These are phyloP conservation scores for Anastrepha ludens DNA, from an alignment of 1,140 invertebrate species.

Conservation along the genomic window DNA sequence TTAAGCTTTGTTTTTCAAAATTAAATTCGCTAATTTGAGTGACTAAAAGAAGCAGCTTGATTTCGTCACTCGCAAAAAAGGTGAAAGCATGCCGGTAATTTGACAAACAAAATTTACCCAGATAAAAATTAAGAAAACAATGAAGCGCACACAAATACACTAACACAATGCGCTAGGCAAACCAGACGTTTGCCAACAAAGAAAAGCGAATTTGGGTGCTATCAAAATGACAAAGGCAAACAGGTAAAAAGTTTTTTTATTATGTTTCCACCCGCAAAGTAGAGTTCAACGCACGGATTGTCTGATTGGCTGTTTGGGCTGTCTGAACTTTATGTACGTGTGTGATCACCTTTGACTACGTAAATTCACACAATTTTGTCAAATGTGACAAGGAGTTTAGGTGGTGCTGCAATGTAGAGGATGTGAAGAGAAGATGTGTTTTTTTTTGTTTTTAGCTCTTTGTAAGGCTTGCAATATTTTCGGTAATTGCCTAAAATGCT, in stretches of 20 bases:
- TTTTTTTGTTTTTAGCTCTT: background rate
- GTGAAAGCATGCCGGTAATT: background rate
- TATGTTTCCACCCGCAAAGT: background rate
- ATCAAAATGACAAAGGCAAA: conserved; percentile 12
- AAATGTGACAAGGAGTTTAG: background rate
- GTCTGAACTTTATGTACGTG: background rate
- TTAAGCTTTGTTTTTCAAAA: no score
- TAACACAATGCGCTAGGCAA: background rate
- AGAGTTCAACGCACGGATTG: background rate
- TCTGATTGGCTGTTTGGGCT: background rate
- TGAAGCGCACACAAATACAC: background rate
- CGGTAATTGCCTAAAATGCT: no score
- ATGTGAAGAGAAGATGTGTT: no score
- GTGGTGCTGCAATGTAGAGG: background rate
- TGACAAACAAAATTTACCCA: no score
- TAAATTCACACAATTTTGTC: background rate
- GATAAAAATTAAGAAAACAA: background rate
- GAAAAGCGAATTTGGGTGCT: background rate
- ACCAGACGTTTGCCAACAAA: conserved; percentile 4
- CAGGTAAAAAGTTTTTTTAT: background rate
- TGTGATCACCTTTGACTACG: background rate
- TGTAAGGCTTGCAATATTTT: background rate
- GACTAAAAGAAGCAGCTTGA: no score
- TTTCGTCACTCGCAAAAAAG: no score
- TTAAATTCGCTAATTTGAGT: no score